These are phyloP conservation scores for Drosophila aldrichi DNA, from an alignment of 2,888 invertebrate species.

Conservation along the genomic window DNA sequence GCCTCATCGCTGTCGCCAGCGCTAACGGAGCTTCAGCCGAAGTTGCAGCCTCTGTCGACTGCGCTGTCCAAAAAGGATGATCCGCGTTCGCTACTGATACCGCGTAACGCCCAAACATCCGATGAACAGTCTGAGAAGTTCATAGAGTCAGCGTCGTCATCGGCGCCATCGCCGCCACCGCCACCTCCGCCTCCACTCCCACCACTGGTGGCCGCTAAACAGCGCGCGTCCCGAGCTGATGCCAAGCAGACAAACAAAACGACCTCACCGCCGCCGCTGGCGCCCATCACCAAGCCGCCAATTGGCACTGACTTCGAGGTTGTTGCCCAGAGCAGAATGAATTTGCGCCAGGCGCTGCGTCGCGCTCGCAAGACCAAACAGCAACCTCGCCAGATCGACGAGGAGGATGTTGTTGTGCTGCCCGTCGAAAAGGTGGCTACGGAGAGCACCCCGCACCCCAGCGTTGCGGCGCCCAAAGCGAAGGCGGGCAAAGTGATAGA, in stretches of 20 bases:
- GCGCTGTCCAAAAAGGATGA: conserved; percentile 10
- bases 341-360: conserved; percentile 82
- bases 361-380: conserved; percentile 81
- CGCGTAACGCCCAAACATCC: conserved; percentile 16
- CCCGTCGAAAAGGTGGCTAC: conserved; percentile 20
- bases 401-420: conserved; percentile 59
- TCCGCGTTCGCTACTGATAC: conserved; percentile 37
- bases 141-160: neutral
- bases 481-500: conserved; percentile 28
- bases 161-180: neutral
- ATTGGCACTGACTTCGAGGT: conserved; percentile 30
- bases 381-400: conserved; percentile 61
- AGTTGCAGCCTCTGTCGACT: neutral
- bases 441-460: neutral
- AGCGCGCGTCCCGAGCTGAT: conserved; percentile 16
- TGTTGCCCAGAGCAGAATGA: conserved; percentile 81
- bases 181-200: conserved; percentile 9
- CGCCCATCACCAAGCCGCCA: conserved; percentile 27
- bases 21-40: neutral
- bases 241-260: conserved; percentile 20
- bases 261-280: conserved; percentile 57
- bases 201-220: conserved; percentile 11
- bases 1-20: conserved; percentile 2
- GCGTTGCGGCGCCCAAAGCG: conserved; percentile 8
- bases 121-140: neutral